Evolutionary conservation across 2,797 vertebrate genomes (phyloP).

Genomic region (Acomys russatus): DNA sequence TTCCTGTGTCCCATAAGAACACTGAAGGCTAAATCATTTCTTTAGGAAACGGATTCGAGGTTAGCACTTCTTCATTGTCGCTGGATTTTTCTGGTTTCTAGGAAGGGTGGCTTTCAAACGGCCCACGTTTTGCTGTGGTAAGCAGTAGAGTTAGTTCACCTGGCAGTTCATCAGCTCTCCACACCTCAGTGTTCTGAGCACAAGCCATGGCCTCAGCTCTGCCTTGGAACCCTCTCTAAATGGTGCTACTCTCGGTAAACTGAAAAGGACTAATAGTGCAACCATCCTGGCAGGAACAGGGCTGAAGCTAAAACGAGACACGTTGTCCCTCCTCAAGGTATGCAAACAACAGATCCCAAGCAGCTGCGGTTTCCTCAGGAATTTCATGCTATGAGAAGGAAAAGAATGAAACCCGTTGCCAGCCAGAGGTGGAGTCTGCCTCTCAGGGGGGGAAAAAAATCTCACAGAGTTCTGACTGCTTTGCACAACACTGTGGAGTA

Average conservation of each 20-base stretch:
- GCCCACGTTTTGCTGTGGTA: not conserved
- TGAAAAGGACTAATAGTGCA: not conserved
- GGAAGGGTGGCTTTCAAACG: not conserved
- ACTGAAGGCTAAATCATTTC: not conserved
- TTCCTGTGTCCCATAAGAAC: not conserved
- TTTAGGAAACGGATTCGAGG: not conserved
- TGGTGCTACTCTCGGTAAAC: not conserved
- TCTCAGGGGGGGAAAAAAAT: not conserved
- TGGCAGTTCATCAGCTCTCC: too few relatives aligned
- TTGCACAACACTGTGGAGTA: not conserved
- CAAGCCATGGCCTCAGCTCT: too few relatives aligned
- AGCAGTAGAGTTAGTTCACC: not conserved
- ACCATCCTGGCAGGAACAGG: not conserved
- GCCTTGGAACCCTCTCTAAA: not conserved
- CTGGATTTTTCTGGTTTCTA: not conserved
- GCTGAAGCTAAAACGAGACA: not conserved
- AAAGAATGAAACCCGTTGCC: not conserved
- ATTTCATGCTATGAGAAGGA: not conserved
- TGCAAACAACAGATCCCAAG: not conserved
- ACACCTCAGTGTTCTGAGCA: not conserved
- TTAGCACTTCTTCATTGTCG: not conserved
- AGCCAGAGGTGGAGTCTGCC: not conserved
- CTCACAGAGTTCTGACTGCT: not conserved
- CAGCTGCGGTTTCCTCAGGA: not conserved
- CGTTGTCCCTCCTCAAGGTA: not conserved